phyloP scores from a whole-genome alignment of 2,113 vertebrate genomes.

The Nymphicus hollandicus region DNA sequence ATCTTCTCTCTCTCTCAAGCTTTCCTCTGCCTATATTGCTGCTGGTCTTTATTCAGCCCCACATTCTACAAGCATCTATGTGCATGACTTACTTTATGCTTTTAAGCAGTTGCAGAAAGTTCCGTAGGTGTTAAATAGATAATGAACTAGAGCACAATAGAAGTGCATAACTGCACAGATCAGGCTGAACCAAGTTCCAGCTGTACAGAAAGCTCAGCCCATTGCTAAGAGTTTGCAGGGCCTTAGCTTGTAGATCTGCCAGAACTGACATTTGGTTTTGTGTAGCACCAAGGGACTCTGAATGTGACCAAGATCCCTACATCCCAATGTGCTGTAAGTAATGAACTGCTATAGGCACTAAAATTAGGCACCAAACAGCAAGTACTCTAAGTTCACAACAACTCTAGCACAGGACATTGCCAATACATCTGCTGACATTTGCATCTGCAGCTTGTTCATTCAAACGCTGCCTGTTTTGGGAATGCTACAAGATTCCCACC shows the following conservation, averaged over 20 bases:
- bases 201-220: background rate
- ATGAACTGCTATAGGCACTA: background rate
- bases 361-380: background rate
- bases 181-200: background rate
- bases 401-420: background rate
- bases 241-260: background rate
- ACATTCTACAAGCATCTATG: slow-evolving; percentile 17
- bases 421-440: background rate
- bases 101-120: background rate
- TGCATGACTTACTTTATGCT: background rate
- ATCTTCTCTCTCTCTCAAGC: background rate
- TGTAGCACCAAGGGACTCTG: background rate
- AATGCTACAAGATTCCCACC: background rate
- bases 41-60: background rate
- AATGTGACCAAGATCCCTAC: background rate
- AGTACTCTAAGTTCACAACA: background rate
- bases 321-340: background rate
- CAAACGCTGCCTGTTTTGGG: slow-evolving; percentile 9
- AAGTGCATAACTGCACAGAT: background rate
- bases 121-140: slow-evolving; percentile 16
- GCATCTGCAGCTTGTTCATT: background rate
- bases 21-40: background rate
- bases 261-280: background rate
- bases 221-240: background rate
- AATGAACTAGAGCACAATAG: slow-evolving; percentile 5